phyloP scores from a whole-genome alignment of 2,888 invertebrate species.

The Nomada hirtipes region DNA sequence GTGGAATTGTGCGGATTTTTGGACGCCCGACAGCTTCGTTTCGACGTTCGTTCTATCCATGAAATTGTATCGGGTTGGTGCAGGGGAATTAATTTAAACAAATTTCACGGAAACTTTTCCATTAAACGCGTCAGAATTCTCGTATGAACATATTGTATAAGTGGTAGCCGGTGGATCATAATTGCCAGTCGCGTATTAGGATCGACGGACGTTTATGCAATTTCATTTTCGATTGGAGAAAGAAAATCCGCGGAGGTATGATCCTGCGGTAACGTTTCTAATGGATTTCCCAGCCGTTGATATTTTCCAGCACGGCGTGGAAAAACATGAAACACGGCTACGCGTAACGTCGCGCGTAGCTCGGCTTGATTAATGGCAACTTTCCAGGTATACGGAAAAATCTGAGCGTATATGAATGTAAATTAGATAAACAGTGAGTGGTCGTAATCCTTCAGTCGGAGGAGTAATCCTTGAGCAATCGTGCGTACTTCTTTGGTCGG shows the following conservation, averaged over 20 bases:
- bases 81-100: too few relatives aligned
- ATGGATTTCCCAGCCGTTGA: slow-evolving; percentile 9
- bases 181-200: too few relatives aligned
- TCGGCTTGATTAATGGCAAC: slow-evolving; percentile 53
- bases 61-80: not conserved
- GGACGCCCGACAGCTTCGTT: not conserved
- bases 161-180: too few relatives aligned
- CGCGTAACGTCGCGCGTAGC: slow-evolving; percentile 26
- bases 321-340: slow-evolving; percentile 36
- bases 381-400: slow-evolving; percentile 54
- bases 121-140: too few relatives aligned
- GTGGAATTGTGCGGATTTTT: not conserved
- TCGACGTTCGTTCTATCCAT: not conserved
- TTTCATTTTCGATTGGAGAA: not conserved
- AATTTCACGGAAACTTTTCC: too few relatives aligned
- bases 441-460: slow-evolving; percentile 26
- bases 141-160: too few relatives aligned
- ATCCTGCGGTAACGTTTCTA: slow-evolving; percentile 21
- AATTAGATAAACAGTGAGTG: slow-evolving; percentile 56
- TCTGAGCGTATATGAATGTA: slow-evolving; percentile 52
- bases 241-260: not conserved
- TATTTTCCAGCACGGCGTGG: slow-evolving; percentile 45
- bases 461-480: slow-evolving; percentile 53
- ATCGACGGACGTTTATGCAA: not conserved
- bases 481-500: not conserved